Conservation (phyloP, 2,797 vertebrate species). For the Astyanax mexicanus region DNA sequence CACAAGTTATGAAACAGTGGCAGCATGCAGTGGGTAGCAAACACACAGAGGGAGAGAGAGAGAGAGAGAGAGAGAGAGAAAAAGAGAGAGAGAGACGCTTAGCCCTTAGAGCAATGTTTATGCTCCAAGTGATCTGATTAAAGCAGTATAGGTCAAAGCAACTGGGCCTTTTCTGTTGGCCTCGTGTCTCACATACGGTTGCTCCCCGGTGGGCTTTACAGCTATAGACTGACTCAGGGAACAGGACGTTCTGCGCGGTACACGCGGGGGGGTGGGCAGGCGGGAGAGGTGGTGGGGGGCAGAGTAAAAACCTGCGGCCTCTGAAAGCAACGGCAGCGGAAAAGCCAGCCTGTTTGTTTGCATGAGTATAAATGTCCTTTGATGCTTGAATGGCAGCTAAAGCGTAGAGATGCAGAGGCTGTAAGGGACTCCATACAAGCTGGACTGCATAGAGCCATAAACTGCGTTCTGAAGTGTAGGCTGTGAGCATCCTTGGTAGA, state of each 20-base stretch:
- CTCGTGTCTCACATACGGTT: conserved; percentile 37
- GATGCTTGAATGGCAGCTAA: conserved; percentile 54
- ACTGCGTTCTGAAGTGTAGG: too few relatives aligned
- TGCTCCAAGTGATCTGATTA: conserved; percentile 52
- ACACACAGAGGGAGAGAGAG: not conserved
- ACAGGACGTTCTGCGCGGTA: conserved; percentile 38
- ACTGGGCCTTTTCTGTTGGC: conserved; percentile 42
- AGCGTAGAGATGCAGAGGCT: conserved; percentile 14
- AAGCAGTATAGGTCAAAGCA: conserved; percentile 56
- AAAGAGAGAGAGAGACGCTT: conserved; percentile 20
- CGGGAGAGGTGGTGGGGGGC: not conserved
- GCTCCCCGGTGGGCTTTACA: conserved; percentile 19
- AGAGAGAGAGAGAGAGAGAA: not conserved
- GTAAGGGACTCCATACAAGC: conserved; percentile 34
- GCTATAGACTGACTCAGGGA: conserved; percentile 39
- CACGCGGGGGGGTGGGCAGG: not conserved
- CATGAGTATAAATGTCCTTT: conserved; percentile 51
- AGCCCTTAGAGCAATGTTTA: conserved; percentile 51
- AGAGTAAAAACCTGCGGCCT: conserved; percentile 15
- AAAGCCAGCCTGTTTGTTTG: conserved; percentile 49
- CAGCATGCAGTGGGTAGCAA: conserved; percentile 14
- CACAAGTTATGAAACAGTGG: conserved; percentile 49
- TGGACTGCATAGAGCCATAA: not conserved
- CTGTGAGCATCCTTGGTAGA: too few relatives aligned
- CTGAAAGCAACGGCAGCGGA: conserved; percentile 6